phyloP scores from a whole-genome alignment of 2,797 vertebrate genomes.

The Hypotaenidia okinawae region DNA sequence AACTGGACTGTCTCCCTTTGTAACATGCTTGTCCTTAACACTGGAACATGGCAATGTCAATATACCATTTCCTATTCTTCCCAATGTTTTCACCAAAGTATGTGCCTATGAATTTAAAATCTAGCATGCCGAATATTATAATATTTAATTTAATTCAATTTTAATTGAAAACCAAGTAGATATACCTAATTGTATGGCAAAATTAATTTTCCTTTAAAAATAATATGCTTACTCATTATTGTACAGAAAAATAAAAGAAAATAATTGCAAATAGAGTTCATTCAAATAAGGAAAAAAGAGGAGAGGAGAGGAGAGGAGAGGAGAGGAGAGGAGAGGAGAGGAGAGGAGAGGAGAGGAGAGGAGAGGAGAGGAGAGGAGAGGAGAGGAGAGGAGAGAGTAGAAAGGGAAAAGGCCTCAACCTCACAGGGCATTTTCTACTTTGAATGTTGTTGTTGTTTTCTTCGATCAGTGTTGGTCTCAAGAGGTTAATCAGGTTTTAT shows the following conservation, averaged over 20 bases:
- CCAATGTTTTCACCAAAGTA: neutral
- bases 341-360: no score
- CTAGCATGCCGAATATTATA: accelerated
- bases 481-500: neutral
- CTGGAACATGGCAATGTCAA: neutral
- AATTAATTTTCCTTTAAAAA: neutral
- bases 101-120: no score
- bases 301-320: no score
- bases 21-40: accelerated
- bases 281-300: neutral
- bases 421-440: neutral
- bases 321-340: no score
- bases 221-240: neutral
- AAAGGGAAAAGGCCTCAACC: no score
- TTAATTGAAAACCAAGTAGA: accelerated
- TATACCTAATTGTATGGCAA: neutral
- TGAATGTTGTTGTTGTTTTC: neutral
- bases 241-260: neutral
- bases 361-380: no score
- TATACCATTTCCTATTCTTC: neutral
- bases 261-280: neutral
- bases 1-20: neutral
- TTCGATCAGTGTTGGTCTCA: neutral
- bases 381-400: no score
- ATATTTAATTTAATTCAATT: neutral